These are phyloP conservation scores for Pemphredon lugubris DNA, from an alignment of 2,888 invertebrate species.

Conservation along the genomic window DNA sequence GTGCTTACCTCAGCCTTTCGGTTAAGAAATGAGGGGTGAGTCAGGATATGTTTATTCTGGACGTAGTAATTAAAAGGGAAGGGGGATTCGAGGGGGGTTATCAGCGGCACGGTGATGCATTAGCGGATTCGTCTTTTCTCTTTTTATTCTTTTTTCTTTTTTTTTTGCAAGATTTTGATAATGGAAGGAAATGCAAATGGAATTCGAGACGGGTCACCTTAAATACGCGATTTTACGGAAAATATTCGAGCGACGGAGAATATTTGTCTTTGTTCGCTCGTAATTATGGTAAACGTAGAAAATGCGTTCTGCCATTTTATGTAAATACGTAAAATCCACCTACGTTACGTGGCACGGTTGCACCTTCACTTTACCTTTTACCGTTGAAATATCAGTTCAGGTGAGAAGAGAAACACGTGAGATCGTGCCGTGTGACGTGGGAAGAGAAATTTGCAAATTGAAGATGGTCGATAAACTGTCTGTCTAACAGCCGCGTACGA, in stretches of 20 bases:
- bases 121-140: no score
- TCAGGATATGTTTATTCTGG: constrained; percentile 36
- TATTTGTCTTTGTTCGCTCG: no score
- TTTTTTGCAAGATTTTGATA: no score
- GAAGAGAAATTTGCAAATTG: constrained; percentile 32
- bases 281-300: constrained; percentile 9
- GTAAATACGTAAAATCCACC: not conserved
- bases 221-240: constrained; percentile 17
- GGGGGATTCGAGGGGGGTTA: constrained; percentile 17
- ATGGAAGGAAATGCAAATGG: not conserved
- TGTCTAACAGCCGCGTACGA: no score
- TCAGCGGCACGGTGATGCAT: not conserved
- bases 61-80: constrained; percentile 49
- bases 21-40: constrained; percentile 23
- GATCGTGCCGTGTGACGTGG: constrained; percentile 5
- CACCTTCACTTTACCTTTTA: constrained; percentile 14
- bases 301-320: no score
- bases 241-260: no score
- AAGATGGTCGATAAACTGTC: constrained; percentile 8
- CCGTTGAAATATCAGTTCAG: constrained; percentile 8
- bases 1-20: constrained; percentile 27
- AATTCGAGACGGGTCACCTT: no score
- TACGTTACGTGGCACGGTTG: not conserved
- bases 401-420: constrained; percentile 14
- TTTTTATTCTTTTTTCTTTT: no score